Evolutionary conservation across 2,113 vertebrate species (phyloP), one percentile per base, ranked within the genome.

Genomic region (Stegostoma tigrinum): DNA sequence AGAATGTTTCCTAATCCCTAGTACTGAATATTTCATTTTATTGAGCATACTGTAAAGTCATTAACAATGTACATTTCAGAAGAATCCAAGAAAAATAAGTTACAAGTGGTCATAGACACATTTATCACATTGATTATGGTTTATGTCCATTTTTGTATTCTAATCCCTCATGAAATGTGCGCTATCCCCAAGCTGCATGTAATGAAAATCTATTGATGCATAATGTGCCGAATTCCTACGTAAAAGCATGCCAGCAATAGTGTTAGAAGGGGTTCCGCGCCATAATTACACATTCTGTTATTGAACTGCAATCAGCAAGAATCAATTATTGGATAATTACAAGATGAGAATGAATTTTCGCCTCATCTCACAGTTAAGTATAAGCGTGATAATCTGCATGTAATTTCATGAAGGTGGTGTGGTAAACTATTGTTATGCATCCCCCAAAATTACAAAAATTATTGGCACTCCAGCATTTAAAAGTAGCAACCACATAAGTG

Each of bases 291-390:
- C 66, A 94, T 68, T 67, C 7, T 45, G 38, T 94, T 94, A 94
- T 94, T 68, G 91, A 94, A 45, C 64, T 24, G n/a, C 91, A 94
- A 94, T 68, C 91, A 94, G 91, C 24, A 94, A 68, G 91, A 94
- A 94, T 45, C 91, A 94, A 94, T 94, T 94, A 70, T 94, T 68
- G 66, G 38, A 68, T 94, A 68, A 94, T 94, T 94, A 94, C 91
- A 27, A 23, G 66, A 68, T 42, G 66, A 68, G 66, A 94, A 67
- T 67, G 68, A 93, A 93, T 66, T 93, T n/a, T 94, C 42, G 67
- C 19, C 91, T 68, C n/a, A 42, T 45, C 21, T 42, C n/a, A 68
- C 66, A 94, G 42, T 34, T 34, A 5, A 90, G 87, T 34, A 1
- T 90, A 66, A 67, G 55, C 61, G 21, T 94, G 90, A 38, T 19